These are phyloP conservation scores for Halichoerus grypus DNA, from an alignment of 2,113 vertebrate genomes.

Conservation along the genomic window DNA sequence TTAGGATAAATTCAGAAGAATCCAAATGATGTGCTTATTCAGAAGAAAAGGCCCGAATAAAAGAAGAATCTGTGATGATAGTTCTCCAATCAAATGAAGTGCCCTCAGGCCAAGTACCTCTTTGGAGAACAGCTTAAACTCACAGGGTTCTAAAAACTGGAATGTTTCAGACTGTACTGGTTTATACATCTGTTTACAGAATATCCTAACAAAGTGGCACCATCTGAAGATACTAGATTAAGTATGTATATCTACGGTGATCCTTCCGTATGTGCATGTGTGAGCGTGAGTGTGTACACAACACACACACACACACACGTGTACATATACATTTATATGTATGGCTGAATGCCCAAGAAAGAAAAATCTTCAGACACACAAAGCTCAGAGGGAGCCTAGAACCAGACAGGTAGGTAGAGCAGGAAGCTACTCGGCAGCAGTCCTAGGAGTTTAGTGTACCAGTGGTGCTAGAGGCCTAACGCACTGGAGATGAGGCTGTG, in stretches of 20 bases:
- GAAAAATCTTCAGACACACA: neutral
- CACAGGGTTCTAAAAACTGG: neutral
- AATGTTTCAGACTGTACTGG: neutral
- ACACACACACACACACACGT: neutral
- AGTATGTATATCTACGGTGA: neutral
- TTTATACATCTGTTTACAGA: neutral
- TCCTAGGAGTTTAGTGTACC: neutral
- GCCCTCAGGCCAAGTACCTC: neutral
- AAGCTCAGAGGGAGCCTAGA: neutral
- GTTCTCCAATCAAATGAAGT: neutral
- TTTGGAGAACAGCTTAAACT: neutral
- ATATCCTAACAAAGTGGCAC: neutral
- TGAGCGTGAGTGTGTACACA: neutral
- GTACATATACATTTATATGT: neutral
- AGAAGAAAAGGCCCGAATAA: neutral
- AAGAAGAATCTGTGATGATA: neutral
- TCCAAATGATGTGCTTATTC: constrained; percentile 8
- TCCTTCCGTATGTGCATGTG: neutral
- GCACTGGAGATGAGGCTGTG: neutral
- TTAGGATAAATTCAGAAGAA: constrained; percentile 34
- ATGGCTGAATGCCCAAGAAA: neutral
- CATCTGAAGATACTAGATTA: constrained; percentile 14
- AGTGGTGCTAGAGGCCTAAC: neutral
- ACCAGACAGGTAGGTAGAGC: neutral
- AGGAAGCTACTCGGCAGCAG: neutral